These are phyloP conservation scores for Limosa lapponica DNA, from an alignment of 2,797 vertebrate species.

Conservation along the genomic window DNA sequence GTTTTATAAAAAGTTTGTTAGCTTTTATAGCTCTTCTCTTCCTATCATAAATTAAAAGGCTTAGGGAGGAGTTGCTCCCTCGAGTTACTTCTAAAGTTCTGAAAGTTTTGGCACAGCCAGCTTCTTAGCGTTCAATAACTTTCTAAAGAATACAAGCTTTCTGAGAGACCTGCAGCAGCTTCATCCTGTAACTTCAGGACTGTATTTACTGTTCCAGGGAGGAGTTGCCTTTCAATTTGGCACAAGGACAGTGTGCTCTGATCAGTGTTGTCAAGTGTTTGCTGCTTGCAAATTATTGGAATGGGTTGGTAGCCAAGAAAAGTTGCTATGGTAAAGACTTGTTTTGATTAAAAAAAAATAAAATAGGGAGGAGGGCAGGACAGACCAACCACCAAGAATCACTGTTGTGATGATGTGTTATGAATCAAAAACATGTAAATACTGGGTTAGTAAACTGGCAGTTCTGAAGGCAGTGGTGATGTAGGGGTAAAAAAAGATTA, in stretches of 20 bases:
- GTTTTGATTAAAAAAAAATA: slow-evolving; percentile 31
- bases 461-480: background rate
- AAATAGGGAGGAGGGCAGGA: background rate
- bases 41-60: slow-evolving; percentile 62
- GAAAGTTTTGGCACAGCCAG: slow-evolving; percentile 41
- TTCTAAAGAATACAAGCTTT: slow-evolving; percentile 48
- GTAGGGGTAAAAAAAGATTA: background rate
- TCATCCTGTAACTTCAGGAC: slow-evolving; percentile 25
- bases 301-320: slow-evolving; percentile 39
- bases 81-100: slow-evolving; percentile 19
- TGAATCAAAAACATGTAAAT: background rate
- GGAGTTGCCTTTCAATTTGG: slow-evolving; percentile 63
- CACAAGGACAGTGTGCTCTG: background rate
- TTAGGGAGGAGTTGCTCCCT: slow-evolving; percentile 57
- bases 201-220: slow-evolving; percentile 51
- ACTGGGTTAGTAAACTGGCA: background rate
- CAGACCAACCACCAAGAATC: slow-evolving; percentile 32
- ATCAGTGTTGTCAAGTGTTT: slow-evolving; percentile 51
- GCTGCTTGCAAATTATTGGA: slow-evolving; percentile 25
- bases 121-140: slow-evolving; percentile 46
- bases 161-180: slow-evolving; percentile 53
- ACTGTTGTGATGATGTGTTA: background rate
- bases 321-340: slow-evolving; percentile 59
- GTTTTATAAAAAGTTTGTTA: slow-evolving; percentile 44
- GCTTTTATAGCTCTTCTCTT: slow-evolving; percentile 46